phyloP scores from a whole-genome alignment of 2,113 vertebrate genomes.

The Leucosticte australis region DNA sequence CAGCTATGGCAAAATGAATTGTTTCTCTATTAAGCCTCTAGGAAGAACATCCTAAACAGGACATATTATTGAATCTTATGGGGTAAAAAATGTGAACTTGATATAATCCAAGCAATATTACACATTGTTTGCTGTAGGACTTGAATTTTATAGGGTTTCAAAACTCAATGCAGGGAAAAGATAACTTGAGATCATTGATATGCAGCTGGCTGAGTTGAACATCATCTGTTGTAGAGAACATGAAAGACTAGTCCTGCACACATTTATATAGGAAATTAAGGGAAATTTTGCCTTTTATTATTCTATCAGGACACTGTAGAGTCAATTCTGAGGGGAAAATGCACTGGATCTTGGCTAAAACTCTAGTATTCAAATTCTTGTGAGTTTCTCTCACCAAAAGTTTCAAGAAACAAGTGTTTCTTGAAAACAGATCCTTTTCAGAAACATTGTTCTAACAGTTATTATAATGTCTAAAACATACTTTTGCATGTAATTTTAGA shows the following conservation, averaged over 20 bases:
- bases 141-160: background rate
- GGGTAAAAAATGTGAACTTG: background rate
- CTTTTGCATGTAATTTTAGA: background rate
- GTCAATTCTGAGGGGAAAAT: background rate
- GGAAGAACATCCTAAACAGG: background rate
- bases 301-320: background rate
- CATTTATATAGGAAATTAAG: background rate
- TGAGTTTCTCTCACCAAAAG: background rate
- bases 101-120: background rate
- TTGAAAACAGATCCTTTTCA: background rate
- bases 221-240: background rate
- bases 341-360: background rate
- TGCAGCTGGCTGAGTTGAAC: background rate
- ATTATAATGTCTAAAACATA: background rate
- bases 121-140: background rate
- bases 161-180: background rate
- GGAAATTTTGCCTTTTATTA: background rate
- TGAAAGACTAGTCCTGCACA: background rate
- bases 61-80: background rate
- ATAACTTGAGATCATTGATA: background rate
- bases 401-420: background rate
- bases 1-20: background rate
- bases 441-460: background rate
- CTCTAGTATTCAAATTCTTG: background rate
- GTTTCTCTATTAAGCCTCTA: background rate